These are phyloP conservation scores for Sigmodon hispidus DNA, from an alignment of 2,113 vertebrate species.

Conservation along the genomic window DNA sequence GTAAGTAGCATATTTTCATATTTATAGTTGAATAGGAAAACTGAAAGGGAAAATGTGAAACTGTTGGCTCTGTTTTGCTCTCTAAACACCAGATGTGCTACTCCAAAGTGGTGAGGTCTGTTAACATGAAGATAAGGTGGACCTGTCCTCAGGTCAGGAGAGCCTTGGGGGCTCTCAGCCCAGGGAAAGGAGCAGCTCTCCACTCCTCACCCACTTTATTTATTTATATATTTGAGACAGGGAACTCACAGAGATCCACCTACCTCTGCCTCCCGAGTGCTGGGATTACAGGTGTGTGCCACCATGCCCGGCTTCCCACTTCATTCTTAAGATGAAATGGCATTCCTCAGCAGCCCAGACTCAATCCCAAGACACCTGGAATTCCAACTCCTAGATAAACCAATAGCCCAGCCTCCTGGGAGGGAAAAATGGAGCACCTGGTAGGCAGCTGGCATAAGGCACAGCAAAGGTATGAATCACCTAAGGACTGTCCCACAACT, in stretches of 20 bases:
- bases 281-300: not conserved
- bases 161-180: not conserved
- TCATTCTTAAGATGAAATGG: not conserved
- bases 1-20: not conserved
- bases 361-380: not conserved
- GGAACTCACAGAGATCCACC: too few relatives aligned
- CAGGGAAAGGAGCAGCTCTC: not conserved
- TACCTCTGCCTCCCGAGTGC: not conserved
- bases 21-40: not conserved
- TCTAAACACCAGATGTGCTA: not conserved
- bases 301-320: not conserved
- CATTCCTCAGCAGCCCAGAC: not conserved
- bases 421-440: not conserved
- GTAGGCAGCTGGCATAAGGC: too few relatives aligned
- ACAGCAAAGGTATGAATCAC: not conserved
- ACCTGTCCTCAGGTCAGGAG: not conserved
- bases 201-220: not conserved
- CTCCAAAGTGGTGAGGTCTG: not conserved
- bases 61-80: not conserved
- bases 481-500: not conserved
- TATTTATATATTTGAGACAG: not conserved
- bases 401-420: too few relatives aligned
- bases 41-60: not conserved
- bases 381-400: not conserved
- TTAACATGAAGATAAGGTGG: not conserved